Evolutionary conservation across 2,797 vertebrate species (phyloP).

Genomic region (Sebastes wilsoni): DNA sequence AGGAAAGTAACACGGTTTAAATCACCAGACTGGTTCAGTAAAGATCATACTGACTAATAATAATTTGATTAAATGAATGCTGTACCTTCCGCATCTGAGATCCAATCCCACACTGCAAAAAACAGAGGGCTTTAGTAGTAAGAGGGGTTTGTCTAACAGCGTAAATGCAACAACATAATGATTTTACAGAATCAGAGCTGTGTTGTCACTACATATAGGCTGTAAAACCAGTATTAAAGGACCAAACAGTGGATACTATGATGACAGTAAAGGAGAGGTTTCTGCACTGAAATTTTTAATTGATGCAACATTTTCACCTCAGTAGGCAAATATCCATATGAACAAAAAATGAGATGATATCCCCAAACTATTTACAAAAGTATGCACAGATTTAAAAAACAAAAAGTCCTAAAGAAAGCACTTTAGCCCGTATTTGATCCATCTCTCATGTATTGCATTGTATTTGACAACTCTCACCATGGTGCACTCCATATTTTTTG

Average conservation of each 20-base stretch:
- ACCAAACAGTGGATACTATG: not conserved
- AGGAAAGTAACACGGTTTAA: not conserved
- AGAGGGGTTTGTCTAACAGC: not conserved
- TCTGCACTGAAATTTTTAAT: not conserved
- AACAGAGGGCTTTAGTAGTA: not conserved
- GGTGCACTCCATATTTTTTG: too few species aligned
- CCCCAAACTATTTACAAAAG: not conserved
- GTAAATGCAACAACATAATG: not conserved
- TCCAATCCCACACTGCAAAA: conserved; percentile 85
- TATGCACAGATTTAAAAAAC: not conserved
- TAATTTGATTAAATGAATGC: not conserved
- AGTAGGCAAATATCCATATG: not conserved
- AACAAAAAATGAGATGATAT: not conserved
- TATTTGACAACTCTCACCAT: too few species aligned
- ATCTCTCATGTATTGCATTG: not conserved
- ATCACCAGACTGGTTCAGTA: not conserved
- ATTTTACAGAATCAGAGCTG: not conserved
- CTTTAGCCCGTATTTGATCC: not conserved
- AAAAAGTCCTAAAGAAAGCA: not conserved
- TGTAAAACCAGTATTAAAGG: not conserved
- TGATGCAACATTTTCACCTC: not conserved
- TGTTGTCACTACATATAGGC: not conserved
- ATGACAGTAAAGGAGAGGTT: not conserved
- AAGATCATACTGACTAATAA: not conserved
- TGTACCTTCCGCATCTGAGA: conserved; percentile 81